Evolutionary conservation across 1,140 invertebrate genomes (phyloP).

Genomic region (Eueides isabella): DNA sequence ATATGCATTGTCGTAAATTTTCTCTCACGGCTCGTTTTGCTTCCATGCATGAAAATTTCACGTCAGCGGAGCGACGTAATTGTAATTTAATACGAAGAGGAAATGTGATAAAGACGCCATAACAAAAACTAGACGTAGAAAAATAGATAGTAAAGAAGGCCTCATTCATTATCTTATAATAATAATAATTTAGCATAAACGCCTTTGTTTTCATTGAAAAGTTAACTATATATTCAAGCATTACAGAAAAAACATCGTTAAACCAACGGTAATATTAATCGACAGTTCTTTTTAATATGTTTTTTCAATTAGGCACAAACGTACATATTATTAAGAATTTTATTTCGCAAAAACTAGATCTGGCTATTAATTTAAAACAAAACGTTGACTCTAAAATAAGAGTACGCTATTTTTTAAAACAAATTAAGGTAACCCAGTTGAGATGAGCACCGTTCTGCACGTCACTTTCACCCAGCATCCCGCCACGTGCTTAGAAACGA

Average conservation of each 20-base stretch:
- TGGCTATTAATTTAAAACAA: conserved; percentile 26
- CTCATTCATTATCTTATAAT: conserved; percentile 7
- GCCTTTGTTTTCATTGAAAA: conserved; percentile 1
- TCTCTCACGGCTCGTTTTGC: neutral
- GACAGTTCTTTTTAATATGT: too few relatives aligned
- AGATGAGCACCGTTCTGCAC: conserved; percentile 21
- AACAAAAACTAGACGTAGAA: neutral
- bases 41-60: neutral
- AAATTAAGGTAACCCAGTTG: conserved; percentile 42
- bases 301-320: too few relatives aligned
- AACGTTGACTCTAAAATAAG: conserved; percentile 18
- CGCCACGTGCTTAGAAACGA: conserved; percentile 26
- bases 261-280: too few relatives aligned
- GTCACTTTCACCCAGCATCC: conserved; percentile 38
- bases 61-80: neutral
- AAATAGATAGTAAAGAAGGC: conserved; percentile 12
- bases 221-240: conserved; percentile 6
- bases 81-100: neutral
- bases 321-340: too few relatives aligned
- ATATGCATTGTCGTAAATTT: neutral
- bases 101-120: neutral
- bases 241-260: too few relatives aligned
- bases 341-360: neutral
- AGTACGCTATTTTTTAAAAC: conserved; percentile 30
- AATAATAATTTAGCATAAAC: conserved; percentile 9